These are phyloP conservation scores for Hemicentrotus pulcherrimus DNA, from an alignment of 35 echinoderm and acorn worm species.

Conservation along the genomic window DNA sequence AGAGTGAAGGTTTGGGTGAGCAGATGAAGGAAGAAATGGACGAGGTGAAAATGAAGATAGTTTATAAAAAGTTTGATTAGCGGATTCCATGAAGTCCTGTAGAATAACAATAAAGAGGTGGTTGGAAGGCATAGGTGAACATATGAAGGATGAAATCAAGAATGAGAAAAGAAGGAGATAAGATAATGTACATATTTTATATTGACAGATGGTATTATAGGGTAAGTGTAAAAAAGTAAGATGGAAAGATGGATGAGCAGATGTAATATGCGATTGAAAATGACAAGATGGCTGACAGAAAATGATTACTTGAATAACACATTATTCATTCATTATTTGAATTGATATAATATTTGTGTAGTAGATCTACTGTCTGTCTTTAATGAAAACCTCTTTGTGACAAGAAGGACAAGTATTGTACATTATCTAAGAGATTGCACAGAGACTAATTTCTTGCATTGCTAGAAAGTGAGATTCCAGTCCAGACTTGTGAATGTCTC, in stretches of 20 bases:
- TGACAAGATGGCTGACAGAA: neutral
- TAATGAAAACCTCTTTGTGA: no score
- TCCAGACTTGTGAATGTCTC: no score
- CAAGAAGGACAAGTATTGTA: no score
- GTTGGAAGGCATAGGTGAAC: neutral
- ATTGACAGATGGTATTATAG: neutral
- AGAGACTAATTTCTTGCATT: no score
- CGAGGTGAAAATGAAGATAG: neutral
- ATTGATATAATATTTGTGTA: no score
- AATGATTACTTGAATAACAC: no score
- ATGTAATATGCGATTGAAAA: neutral
- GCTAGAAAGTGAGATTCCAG: no score
- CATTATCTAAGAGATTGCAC: no score
- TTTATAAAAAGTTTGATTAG: neutral
- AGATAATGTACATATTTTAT: neutral
- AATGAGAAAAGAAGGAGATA: neutral
- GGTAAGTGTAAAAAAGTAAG: neutral
- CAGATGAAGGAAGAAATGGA: no score
- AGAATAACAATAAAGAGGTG: neutral
- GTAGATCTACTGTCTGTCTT: no score
- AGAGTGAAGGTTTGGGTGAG: no score
- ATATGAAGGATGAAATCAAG: neutral
- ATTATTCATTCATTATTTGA: no score
- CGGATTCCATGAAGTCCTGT: neutral
- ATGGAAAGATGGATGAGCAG: neutral